Evolutionary conservation across 2,888 invertebrate genomes (phyloP), one percentile per base, ranked within the genome.

Genomic region (Clostera curtula): DNA sequence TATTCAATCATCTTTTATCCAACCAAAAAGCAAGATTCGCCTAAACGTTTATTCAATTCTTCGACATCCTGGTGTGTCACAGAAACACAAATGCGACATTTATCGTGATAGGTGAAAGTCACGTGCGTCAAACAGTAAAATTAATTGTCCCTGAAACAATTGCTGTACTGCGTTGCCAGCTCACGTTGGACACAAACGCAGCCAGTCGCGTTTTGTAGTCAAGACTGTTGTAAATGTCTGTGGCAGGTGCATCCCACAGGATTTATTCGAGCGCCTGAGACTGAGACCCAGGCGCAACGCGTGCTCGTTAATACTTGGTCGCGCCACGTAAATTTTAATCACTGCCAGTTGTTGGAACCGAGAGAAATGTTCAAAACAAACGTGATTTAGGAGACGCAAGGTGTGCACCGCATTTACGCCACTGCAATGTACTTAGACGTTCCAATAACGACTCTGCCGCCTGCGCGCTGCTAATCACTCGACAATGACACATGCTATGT

Each of bases 241-340:
- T 64, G 56, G 77, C 82, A 83, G 82, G 80, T 83, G 82, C 80
- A 75, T 65, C 66, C 54, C 56, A 49, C 64, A 76, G 80, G 79
- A 83, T 83, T 83, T 83, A 83, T 83, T 71, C 59, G 65, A 55
- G 50, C 67, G 70, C 68, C 63, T 62, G 71, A 62, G 65, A 61
- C 60, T 62, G 59, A 61, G 66, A 63, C 69, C 46, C 64, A 59
- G 49, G 66, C 70, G 66, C 73, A 69, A 64, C 63, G 66, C 70
- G 66, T 64, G 74, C 74, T 76, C 77, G 77, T 80, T 82, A 79
- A 77, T 80, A 79, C 76, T 77, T 76, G 73, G 74, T 70, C 68
- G 75, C 68, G 76, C 62, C 68, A 74, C 80, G 79, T 82, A 80
- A 80, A 82, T 82, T 82, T 79, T 77, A 76, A 76, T 80, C 79